Evolutionary conservation across 2,113 vertebrate species (phyloP).

Genomic region (Ptilorrhoa leucosticta): DNA sequence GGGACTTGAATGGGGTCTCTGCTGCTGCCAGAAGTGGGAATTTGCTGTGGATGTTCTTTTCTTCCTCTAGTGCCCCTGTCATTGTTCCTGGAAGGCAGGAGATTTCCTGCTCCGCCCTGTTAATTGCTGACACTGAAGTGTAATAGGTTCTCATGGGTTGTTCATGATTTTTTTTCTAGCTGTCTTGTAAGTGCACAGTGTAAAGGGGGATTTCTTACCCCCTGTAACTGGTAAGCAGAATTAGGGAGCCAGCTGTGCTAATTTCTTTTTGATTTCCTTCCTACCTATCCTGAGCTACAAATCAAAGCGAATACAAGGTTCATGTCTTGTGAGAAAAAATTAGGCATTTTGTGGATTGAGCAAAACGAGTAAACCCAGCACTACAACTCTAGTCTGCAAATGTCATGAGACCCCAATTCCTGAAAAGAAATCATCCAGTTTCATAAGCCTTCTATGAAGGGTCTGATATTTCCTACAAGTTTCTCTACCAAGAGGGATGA

Average conservation of each 20-base stretch:
- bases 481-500: neutral
- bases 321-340: neutral
- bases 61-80: neutral
- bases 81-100: constrained; percentile 36
- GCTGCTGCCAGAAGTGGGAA: neutral
- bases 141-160: neutral
- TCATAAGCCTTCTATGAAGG: neutral
- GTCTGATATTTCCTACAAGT: neutral
- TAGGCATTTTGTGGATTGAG: neutral
- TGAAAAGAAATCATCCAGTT: neutral
- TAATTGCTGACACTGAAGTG: neutral
- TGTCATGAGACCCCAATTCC: neutral
- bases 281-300: neutral
- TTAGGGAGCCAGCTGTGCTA: neutral
- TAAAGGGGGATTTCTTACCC: neutral
- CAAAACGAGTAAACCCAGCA: neutral
- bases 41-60: neutral
- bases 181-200: neutral
- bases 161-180: neutral
- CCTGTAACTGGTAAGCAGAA: neutral
- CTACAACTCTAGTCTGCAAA: neutral
- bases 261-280: neutral
- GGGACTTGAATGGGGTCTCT: neutral
- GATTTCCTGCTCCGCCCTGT: constrained; percentile 29
- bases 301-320: neutral